Evolutionary conservation across 2,888 invertebrate species (phyloP), one percentile per base, ranked within the genome.

Genomic region (Ctena decussata): DNA sequence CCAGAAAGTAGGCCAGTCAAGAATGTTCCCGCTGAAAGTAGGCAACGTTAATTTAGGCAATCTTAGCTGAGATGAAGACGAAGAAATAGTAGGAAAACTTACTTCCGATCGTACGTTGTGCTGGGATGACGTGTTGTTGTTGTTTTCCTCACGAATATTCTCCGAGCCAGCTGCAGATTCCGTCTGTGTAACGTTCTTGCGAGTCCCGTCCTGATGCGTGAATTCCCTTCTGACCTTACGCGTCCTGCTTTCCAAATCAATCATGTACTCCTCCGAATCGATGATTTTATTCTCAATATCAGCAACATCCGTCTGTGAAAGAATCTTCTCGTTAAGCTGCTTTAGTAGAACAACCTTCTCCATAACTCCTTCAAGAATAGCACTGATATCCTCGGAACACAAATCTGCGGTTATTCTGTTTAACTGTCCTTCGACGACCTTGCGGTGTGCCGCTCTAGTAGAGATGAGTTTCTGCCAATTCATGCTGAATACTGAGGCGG

Each of bases 1-100:
- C 65, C 76, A 76, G 76, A 76, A 76, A 24, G 39, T 60, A 24
- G 30, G 76, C 65, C 76, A 78, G 32, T 71, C 27, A 35, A 71
- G 32, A 49, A 71, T 37, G 30, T 32, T 41, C n/a, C 46, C 78
- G 35, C 37, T 41, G n/a, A 77, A 77, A 57, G 69, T 21, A 46
- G 65, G 77, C 32, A 77, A 44, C 12, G 71, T 46, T 32, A 78
- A 30, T 24, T 77, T 77, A 8, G 77, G 69, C 21, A 70, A 39
- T 70, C 69, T 65, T 5, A 46, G 32, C n/a, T 41, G 24, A 46
- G 44, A n/a, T 35, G 46, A 15, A 30, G 44, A 57, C 1, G 57
- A 57, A 46, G 46, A 46, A 15, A 46, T 46, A 57, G 57, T 57
- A 57, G 57, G 57, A 27, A 27, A 27, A 57, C 57, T 57, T 57